Conservation (phyloP, 92 coral and sea anemone genomes). For the Pocillopora grandis region DNA sequence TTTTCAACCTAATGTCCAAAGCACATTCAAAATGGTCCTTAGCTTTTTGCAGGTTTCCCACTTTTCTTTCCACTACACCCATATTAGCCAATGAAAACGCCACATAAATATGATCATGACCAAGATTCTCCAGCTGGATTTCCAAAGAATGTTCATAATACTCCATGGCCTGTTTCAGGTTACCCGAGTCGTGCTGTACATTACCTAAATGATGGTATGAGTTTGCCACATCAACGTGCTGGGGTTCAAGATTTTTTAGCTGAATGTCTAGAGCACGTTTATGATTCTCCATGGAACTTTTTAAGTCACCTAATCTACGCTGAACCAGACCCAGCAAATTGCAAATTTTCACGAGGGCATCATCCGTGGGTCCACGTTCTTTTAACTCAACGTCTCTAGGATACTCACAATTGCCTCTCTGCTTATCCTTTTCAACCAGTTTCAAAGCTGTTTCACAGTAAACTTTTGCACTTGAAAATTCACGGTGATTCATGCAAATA, state of each 20-base stretch:
- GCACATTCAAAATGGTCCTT: not conserved
- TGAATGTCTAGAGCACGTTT: conserved; percentile 1
- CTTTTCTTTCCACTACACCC: not conserved
- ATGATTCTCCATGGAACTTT: conserved; percentile 1
- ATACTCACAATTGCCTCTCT: not conserved
- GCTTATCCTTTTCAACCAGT: not conserved
- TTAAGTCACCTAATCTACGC: not conserved
- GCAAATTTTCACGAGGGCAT: not conserved
- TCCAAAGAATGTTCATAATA: not conserved
- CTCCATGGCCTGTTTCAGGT: conserved; percentile 23
- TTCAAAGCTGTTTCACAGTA: not conserved
- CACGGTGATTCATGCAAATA: not conserved
- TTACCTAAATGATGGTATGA: not conserved
- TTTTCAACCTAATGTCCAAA: not conserved
- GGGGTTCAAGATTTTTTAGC: not conserved
- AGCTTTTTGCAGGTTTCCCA: not conserved
- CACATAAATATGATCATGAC: not conserved
- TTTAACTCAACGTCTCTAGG: not conserved
- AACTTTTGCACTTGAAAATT: not conserved
- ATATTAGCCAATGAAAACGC: not conserved
- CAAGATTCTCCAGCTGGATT: not conserved
- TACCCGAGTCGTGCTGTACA: not conserved
- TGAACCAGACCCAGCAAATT: not conserved
- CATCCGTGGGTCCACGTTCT: not conserved
- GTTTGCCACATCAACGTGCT: not conserved